Evolutionary conservation across 1,140 invertebrate genomes (phyloP).

Genomic region (Camponotus vicinus): DNA sequence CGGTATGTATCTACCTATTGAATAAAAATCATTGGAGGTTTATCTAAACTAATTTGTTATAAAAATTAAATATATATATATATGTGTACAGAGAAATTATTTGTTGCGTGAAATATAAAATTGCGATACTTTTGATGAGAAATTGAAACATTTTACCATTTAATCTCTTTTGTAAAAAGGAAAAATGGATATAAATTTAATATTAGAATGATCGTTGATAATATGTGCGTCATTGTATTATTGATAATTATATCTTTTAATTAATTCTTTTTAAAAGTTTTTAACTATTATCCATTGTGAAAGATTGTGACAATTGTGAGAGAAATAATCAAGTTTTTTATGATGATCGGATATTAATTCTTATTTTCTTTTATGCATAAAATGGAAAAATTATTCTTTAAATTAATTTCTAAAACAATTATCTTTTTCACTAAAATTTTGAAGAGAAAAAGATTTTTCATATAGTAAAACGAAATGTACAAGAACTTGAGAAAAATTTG

Average conservation of each 20-base stretch:
- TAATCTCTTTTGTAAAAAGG: no score
- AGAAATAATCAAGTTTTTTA: not conserved
- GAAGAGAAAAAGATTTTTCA: not conserved
- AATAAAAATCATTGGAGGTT: not conserved
- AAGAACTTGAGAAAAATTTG: not conserved
- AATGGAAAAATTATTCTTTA: not conserved
- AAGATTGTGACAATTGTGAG: not conserved
- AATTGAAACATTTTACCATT: no score
- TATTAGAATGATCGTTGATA: not conserved
- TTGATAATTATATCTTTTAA: constrained; percentile 1
- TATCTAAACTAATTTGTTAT: no score
- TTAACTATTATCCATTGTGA: not conserved
- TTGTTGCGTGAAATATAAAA: not conserved
- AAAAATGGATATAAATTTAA: not conserved
- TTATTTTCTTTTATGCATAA: not conserved
- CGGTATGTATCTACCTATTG: constrained; percentile 15
- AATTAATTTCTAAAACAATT: not conserved
- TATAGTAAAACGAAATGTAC: not conserved
- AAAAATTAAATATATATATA: no score
- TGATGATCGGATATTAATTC: not conserved
- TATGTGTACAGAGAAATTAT: no score
- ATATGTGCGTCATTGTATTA: no score
- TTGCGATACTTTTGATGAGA: not conserved
- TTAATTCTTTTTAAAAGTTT: not conserved
- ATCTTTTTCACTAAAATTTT: not conserved